A percentile compares a stretch with the other conserved stretches of the same genome.
These are phyloP conservation scores for Clavelina lepadiformis DNA, from an alignment of 23 tunicate species.

Conservation along the genomic window DNA sequence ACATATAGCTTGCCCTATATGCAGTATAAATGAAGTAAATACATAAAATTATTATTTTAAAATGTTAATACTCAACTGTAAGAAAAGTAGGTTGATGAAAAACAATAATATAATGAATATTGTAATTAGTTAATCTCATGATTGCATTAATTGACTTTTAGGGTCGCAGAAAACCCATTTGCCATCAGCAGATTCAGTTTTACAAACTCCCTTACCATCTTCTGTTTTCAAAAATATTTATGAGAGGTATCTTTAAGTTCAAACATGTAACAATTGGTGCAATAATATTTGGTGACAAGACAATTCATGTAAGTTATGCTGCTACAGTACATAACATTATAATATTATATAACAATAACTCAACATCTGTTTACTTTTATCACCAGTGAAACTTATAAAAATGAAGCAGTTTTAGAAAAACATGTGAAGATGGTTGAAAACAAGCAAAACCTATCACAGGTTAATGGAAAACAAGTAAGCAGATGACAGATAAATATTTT, in stretches of 20 bases:
- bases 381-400: slow-evolving; percentile 13
- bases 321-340: no score
- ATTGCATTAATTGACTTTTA: no score
- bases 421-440: slow-evolving; percentile 90
- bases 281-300: background rate
- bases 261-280: background rate
- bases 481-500: no score
- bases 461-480: slow-evolving; percentile 52
- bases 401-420: slow-evolving; percentile 30
- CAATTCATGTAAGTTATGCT: no score
- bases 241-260: slow-evolving; percentile 7
- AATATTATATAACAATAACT: background rate
- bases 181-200: slow-evolving; percentile 32
- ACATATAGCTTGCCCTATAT: no score
- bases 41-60: no score
- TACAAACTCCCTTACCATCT: slow-evolving; percentile 1
- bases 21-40: no score
- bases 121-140: background rate
- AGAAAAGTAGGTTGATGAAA: background rate
- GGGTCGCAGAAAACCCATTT: background rate
- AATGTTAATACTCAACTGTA: no score
- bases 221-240: slow-evolving; percentile 16
- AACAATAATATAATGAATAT: background rate
- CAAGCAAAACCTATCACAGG: slow-evolving; percentile 27
- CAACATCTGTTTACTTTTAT: no score